Percentiles rank a stretch among this genome's conserved stretches.
phyloP scores from a whole-genome alignment of 2,888 invertebrate species.

The Tenthredo mesomela region DNA sequence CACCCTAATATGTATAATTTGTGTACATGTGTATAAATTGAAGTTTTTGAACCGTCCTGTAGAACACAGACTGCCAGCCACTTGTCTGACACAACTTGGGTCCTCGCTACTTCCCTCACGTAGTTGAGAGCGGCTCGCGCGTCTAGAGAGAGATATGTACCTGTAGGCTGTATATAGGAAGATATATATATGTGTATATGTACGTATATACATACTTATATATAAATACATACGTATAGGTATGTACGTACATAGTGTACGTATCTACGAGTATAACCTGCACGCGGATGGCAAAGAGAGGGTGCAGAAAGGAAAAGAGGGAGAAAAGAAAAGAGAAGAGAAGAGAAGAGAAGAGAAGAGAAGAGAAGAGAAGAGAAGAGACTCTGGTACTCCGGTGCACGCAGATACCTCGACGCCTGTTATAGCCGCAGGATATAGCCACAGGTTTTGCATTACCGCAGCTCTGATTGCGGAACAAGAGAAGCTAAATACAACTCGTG shows the following conservation, averaged over 20 bases:
- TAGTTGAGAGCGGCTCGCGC: constrained; percentile 17
- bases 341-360: neutral
- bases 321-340: neutral
- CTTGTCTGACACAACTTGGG: constrained; percentile 48
- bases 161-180: neutral
- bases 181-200: neutral
- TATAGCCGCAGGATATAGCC: constrained; percentile 39
- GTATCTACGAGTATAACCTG: neutral
- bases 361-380: neutral
- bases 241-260: neutral
- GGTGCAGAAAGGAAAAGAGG: neutral
- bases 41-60: constrained; percentile 19
- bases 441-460: constrained; percentile 26
- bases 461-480: constrained; percentile 45
- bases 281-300: constrained; percentile 31
- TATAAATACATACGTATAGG: neutral
- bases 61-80: constrained; percentile 34
- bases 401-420: constrained; percentile 24
- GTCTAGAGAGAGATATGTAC: constrained; percentile 11
- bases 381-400: neutral
- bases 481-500: constrained; percentile 38
- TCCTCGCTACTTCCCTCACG: constrained; percentile 38
- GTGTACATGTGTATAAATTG: neutral
- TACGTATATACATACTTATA: too few relatives aligned
- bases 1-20: too few relatives aligned